phyloP scores from a whole-genome alignment of 2,113 vertebrate genomes.

The Carlito syrichta region DNA sequence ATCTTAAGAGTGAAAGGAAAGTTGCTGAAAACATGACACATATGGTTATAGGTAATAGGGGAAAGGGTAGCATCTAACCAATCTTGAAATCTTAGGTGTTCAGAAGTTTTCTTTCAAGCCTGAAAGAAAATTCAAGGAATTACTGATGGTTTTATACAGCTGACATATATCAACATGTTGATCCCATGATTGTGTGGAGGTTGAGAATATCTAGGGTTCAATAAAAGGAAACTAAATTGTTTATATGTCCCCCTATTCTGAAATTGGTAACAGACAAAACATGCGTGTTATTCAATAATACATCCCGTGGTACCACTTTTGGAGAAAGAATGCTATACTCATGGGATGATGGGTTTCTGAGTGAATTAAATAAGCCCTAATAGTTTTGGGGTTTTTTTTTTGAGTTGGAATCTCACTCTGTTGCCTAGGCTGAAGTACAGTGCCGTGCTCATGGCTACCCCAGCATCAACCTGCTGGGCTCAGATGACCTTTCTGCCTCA shows the following conservation, averaged over 20 bases:
- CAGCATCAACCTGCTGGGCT: too few relatives aligned
- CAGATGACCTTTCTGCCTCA: too few relatives aligned
- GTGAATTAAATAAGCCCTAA: not conserved
- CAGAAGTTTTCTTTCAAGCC: not conserved
- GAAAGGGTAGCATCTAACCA: not conserved
- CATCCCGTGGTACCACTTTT: not conserved
- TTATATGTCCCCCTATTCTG: not conserved
- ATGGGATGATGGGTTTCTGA: not conserved
- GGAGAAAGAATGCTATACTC: not conserved
- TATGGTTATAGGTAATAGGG: not conserved
- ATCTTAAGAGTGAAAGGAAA: slow-evolving; percentile 18
- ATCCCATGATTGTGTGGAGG: not conserved
- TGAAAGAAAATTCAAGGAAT: not conserved
- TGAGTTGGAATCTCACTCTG: too few relatives aligned
- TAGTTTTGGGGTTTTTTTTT: too few relatives aligned
- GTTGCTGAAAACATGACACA: not conserved
- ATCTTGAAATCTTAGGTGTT: not conserved
- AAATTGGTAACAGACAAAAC: not conserved
- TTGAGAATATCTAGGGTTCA: not conserved
- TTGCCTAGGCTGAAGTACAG: too few relatives aligned
- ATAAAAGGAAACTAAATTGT: not conserved
- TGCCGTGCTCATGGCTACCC: too few relatives aligned
- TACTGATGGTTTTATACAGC: not conserved
- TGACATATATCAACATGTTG: not conserved
- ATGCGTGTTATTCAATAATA: not conserved